Percentiles rank a stretch among this genome's conserved stretches.
phyloP scores from a whole-genome alignment of 2,888 invertebrate genomes.

The Mythimna lalbum region DNA sequence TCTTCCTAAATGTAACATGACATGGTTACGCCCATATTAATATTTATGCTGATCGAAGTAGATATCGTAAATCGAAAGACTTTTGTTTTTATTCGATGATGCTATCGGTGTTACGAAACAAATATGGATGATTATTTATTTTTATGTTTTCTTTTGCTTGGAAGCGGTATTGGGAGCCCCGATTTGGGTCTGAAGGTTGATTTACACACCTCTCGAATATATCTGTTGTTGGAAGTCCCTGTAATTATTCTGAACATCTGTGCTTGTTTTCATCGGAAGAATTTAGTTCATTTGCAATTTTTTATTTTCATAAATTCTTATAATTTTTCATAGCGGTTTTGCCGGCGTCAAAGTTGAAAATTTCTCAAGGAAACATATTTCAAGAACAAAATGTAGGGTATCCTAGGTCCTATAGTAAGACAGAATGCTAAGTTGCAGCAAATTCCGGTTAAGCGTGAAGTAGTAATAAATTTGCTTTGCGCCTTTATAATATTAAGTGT shows the following conservation, averaged over 20 bases:
- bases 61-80: slow-evolving; percentile 70
- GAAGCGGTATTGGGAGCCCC: slow-evolving; percentile 37
- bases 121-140: slow-evolving; percentile 51
- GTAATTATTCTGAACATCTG: slow-evolving; percentile 31
- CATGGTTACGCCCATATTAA: slow-evolving; percentile 81
- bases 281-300: not conserved
- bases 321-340: too few relatives aligned
- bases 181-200: slow-evolving; percentile 28
- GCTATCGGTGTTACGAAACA: slow-evolving; percentile 53
- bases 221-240: slow-evolving; percentile 16
- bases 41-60: slow-evolving; percentile 84
- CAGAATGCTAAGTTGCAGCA: too few relatives aligned
- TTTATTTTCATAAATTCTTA: not conserved
- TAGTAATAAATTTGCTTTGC: too few relatives aligned
- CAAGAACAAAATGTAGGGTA: too few relatives aligned
- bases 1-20: slow-evolving; percentile 79
- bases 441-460: too few relatives aligned
- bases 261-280: slow-evolving; percentile 1
- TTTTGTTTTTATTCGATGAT: slow-evolving; percentile 62
- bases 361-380: too few relatives aligned
- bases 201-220: slow-evolving; percentile 29
- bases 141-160: slow-evolving; percentile 52
- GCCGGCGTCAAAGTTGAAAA: too few relatives aligned
- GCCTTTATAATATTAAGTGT: too few relatives aligned
- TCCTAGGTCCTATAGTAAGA: too few relatives aligned